Conservation (phyloP, 2,113 vertebrate genomes). For the Etia nguti region DNA sequence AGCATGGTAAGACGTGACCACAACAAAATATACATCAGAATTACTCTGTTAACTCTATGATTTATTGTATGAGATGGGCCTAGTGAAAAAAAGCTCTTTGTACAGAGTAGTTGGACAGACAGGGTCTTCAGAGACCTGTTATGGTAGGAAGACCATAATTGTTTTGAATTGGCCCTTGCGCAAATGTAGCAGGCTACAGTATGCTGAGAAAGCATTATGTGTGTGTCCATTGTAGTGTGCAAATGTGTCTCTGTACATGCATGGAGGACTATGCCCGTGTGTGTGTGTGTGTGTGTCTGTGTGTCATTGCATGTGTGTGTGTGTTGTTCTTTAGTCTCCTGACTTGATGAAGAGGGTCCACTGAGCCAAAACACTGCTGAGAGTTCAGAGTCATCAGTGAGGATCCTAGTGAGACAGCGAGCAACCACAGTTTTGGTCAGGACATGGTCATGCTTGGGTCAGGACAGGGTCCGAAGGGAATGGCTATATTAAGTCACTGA, state of each 20-base stretch:
- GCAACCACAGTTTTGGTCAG: slow-evolving; percentile 66
- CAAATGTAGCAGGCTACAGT: slow-evolving; percentile 56
- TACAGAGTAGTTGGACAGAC: slow-evolving; percentile 46
- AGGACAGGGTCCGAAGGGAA: slow-evolving; percentile 66
- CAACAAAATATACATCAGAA: slow-evolving; percentile 48
- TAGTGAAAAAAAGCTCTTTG: slow-evolving; percentile 44
- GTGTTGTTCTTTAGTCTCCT: slow-evolving; percentile 35
- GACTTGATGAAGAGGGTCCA: slow-evolving; percentile 57
- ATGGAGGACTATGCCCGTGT: not conserved
- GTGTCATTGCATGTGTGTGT: not conserved
- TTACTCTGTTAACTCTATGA: slow-evolving; percentile 27
- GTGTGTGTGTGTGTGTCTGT: not conserved
- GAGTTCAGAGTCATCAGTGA: slow-evolving; percentile 69
- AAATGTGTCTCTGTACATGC: not conserved
- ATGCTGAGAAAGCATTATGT: slow-evolving; percentile 54
- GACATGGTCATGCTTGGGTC: slow-evolving; percentile 59
- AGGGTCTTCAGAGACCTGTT: slow-evolving; percentile 57
- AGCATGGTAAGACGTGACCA: slow-evolving; percentile 6
- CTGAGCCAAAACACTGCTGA: slow-evolving; percentile 55
- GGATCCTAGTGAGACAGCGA: slow-evolving; percentile 68
- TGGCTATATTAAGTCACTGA: slow-evolving; percentile 71
- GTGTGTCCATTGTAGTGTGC: not conserved
- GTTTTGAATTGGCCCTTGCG: slow-evolving; percentile 59
- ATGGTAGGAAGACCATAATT: slow-evolving; percentile 71
- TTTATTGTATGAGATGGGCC: slow-evolving; percentile 43